These are phyloP conservation scores for Enteromius paludinosus DNA, from an alignment of 2,797 vertebrate species.

Conservation along the genomic window DNA sequence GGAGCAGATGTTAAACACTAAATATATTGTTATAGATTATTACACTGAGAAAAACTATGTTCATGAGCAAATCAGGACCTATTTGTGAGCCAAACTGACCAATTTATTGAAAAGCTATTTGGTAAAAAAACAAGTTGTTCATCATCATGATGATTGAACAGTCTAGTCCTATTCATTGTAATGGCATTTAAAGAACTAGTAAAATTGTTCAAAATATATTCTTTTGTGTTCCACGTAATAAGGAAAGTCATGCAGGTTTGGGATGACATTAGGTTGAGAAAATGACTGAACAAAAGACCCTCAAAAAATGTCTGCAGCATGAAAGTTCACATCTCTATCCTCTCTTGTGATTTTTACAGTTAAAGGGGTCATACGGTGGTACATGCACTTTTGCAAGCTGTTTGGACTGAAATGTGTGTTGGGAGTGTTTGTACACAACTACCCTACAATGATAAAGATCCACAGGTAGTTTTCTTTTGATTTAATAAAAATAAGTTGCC, in stretches of 20 bases:
- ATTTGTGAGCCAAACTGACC: neutral
- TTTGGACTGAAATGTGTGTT: too few relatives aligned
- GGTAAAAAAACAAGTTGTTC: neutral
- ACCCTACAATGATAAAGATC: too few relatives aligned
- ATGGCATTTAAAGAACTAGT: neutral
- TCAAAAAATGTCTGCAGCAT: neutral
- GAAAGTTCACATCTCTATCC: neutral
- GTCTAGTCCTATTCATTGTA: neutral
- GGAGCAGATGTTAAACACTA: slow-evolving; percentile 42
- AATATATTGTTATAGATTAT: slow-evolving; percentile 35
- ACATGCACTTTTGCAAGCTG: too few relatives aligned
- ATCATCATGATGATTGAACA: neutral
- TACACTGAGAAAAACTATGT: slow-evolving; percentile 16
- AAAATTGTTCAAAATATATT: neutral
- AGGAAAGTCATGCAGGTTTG: neutral
- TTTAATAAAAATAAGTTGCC: too few relatives aligned
- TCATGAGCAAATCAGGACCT: neutral
- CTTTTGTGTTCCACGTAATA: neutral
- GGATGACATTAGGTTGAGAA: neutral
- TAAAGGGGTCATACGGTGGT: too few relatives aligned
- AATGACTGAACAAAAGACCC: neutral
- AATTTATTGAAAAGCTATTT: neutral
- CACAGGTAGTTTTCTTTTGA: too few relatives aligned
- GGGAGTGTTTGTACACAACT: too few relatives aligned
- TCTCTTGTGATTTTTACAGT: neutral